Evolutionary conservation across 2,797 vertebrate species (phyloP).

Genomic region (Gallirallus australis): DNA sequence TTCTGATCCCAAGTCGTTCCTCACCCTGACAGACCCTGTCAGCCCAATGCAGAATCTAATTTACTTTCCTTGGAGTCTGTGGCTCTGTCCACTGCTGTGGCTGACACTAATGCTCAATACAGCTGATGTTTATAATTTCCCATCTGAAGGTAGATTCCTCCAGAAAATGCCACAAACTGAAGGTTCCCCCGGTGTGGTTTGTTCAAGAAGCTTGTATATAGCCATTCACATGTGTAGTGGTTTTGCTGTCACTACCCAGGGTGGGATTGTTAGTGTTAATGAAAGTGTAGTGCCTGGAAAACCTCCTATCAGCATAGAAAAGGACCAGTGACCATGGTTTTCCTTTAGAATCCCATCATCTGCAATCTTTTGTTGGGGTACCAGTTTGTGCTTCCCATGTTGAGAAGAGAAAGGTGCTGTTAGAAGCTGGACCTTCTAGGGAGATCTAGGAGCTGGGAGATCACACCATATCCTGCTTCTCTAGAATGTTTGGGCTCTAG

Average conservation of each 20-base stretch:
- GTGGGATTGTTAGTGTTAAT: neutral
- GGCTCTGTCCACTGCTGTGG: neutral
- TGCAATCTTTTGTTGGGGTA: neutral
- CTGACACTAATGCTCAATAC: slow-evolving; percentile 12
- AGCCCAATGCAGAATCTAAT: slow-evolving; percentile 44
- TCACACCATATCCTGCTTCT: neutral
- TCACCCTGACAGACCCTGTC: slow-evolving; percentile 36
- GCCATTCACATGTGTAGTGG: neutral
- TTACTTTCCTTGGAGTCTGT: slow-evolving; percentile 43
- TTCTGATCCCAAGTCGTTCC: slow-evolving; percentile 23
- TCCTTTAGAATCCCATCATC: neutral
- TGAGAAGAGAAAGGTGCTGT: neutral
- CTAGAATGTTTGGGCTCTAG: neutral
- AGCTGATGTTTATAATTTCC: slow-evolving; percentile 9
- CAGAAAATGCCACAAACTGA: slow-evolving; percentile 10
- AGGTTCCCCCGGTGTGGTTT: neutral
- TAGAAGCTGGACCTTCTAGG: neutral
- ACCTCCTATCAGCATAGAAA: neutral
- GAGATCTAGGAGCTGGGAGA: neutral
- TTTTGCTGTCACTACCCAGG: neutral
- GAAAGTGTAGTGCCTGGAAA: neutral
- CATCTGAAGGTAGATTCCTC: slow-evolving; percentile 23
- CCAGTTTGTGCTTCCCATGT: neutral
- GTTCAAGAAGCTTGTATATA: neutral
- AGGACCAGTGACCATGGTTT: neutral